Percentiles rank a stretch among this genome's conserved stretches.
phyloP scores from a whole-genome alignment of 2,797 vertebrate genomes.

The Danio tinwini region DNA sequence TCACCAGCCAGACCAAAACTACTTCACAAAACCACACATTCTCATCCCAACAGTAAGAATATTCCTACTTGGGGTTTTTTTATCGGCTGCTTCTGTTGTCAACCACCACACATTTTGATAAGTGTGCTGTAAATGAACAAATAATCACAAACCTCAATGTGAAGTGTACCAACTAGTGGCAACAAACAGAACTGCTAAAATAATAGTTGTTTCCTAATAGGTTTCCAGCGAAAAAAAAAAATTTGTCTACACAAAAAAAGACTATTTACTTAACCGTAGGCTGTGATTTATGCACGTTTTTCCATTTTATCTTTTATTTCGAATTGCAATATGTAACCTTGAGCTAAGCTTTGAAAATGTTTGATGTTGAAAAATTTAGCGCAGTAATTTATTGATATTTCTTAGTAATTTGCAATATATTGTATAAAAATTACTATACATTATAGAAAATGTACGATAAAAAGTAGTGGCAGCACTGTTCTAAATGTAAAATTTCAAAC shows the following conservation, averaged over 20 bases:
- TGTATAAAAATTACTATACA: too few species aligned
- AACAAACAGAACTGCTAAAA: background rate
- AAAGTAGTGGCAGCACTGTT: too few species aligned
- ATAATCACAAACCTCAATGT: background rate
- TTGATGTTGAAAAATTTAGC: too few species aligned
- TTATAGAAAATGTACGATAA: too few species aligned
- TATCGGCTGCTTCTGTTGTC: background rate
- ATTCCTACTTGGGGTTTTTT: background rate
- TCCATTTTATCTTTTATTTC: too few species aligned
- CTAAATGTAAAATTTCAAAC: too few species aligned
- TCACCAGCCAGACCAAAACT: constrained; percentile 29
- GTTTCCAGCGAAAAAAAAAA: background rate
- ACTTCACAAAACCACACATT: constrained; percentile 29
- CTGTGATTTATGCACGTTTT: too few species aligned
- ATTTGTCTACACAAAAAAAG: background rate
- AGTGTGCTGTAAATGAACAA: background rate
- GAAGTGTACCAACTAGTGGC: background rate
- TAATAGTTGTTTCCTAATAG: constrained; percentile 16
- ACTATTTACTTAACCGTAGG: too few species aligned
- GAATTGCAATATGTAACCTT: too few species aligned
- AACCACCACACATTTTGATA: background rate
- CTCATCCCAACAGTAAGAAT: constrained; percentile 7
- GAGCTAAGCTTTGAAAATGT: too few species aligned
- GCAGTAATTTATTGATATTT: too few species aligned
- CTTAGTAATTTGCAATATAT: too few species aligned